Evolutionary conservation across 1,140 invertebrate genomes (phyloP).

Genomic region (Dreissena polymorpha): DNA sequence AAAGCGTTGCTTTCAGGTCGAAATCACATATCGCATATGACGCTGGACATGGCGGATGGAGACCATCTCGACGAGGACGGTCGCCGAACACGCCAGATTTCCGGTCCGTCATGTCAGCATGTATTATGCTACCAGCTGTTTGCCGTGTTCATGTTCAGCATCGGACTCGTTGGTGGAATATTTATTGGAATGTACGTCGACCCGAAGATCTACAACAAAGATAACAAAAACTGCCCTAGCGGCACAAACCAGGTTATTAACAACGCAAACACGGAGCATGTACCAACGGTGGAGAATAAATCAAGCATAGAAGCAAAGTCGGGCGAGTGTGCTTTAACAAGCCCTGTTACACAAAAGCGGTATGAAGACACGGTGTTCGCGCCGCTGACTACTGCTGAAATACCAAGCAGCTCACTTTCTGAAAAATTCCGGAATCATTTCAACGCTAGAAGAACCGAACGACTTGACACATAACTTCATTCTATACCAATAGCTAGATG

Average conservation of each 20-base stretch:
- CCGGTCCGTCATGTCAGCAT: not conserved
- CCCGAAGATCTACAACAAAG: not conserved
- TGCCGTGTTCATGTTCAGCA: not conserved
- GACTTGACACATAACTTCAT: constrained; percentile 33
- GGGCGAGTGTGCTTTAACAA: not conserved
- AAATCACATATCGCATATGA: not conserved
- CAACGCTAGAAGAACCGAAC: not conserved
- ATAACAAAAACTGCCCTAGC: not conserved
- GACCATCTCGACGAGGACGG: not conserved
- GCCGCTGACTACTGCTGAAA: constrained; percentile 35
- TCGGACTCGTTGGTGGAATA: not conserved
- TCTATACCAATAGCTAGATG: constrained; percentile 20
- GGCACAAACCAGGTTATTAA: not conserved
- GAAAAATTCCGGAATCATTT: constrained; percentile 6
- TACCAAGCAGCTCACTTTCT: constrained; percentile 23
- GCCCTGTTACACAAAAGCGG: constrained; percentile 14
- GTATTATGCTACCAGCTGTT: not conserved
- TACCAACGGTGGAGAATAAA: not conserved
- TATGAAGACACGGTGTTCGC: constrained; percentile 37
- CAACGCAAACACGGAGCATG: not conserved
- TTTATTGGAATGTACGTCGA: not conserved
- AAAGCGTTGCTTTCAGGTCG: too few relatives aligned
- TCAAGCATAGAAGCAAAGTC: not conserved
- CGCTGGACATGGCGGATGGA: not conserved
- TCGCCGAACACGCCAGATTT: not conserved